Evolutionary conservation across 2,888 invertebrate genomes (phyloP).

Genomic region (Dysmachus trigonus): DNA sequence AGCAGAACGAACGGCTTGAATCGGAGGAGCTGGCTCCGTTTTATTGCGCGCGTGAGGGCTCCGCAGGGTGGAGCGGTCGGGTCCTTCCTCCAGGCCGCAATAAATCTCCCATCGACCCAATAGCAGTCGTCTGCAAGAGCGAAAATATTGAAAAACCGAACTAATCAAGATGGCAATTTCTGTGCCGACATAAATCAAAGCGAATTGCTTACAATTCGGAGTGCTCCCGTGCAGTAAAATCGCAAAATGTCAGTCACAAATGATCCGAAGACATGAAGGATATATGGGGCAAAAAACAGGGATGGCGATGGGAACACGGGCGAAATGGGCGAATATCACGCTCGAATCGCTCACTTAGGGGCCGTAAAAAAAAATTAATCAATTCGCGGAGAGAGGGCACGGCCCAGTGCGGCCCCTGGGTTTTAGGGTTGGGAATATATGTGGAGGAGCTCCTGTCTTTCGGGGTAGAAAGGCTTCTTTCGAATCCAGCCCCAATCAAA

Average conservation of each 20-base stretch:
- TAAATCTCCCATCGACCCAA: conserved; percentile 16
- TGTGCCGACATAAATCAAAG: conserved; percentile 25
- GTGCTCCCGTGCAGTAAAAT: conserved; percentile 6
- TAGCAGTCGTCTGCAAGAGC: not conserved
- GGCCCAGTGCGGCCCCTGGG: too few relatives aligned
- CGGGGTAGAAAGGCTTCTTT: not conserved
- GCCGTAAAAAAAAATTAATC: conserved; percentile 13
- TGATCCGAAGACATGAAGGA: conserved; percentile 16
- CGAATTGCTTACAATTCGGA: conserved; percentile 11
- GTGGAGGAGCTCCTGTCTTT: not conserved
- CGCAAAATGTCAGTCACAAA: conserved; percentile 22
- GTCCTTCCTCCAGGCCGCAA: not conserved
- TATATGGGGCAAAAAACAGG: not conserved
- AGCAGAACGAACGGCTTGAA: not conserved
- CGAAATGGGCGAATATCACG: conserved; percentile 22
- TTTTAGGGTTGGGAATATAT: too few relatives aligned
- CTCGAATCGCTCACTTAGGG: conserved; percentile 23
- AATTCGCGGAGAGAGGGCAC: not conserved
- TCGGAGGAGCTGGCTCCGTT: not conserved
- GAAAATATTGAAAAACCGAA: conserved; percentile 26
- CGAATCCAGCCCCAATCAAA: not conserved
- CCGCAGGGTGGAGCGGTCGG: not conserved
- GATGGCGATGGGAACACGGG: not conserved
- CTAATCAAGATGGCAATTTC: conserved; percentile 22
- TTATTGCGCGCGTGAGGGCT: not conserved